These are phyloP conservation scores for Cryptus armator DNA, from an alignment of 2,888 invertebrate genomes.

Conservation along the genomic window DNA sequence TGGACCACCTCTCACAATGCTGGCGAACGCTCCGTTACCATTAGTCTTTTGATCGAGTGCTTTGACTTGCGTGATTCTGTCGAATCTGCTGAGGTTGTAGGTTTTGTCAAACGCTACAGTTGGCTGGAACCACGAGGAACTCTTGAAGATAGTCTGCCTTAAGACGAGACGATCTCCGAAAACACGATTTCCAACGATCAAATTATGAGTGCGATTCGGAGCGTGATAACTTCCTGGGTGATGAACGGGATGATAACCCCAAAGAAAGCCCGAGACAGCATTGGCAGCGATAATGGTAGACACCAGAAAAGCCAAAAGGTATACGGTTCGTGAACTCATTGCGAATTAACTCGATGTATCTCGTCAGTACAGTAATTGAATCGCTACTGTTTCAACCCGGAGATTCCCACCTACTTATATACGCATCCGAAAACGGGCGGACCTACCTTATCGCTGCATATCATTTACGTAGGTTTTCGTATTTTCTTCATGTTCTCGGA, in stretches of 20 bases:
- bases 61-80: constrained; percentile 82
- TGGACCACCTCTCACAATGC: constrained; percentile 84
- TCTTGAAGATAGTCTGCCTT: not conserved
- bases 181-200: constrained; percentile 64
- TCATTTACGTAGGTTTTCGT: constrained; percentile 10
- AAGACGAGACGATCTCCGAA: constrained; percentile 61
- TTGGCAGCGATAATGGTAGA: constrained; percentile 36
- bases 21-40: constrained; percentile 85
- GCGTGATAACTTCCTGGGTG: not conserved
- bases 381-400: not conserved
- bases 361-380: not conserved
- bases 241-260: too few species aligned
- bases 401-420: constrained; percentile 9
- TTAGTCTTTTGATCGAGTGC: constrained; percentile 84
- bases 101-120: too few species aligned
- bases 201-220: constrained; percentile 36
- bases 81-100: constrained; percentile 71
- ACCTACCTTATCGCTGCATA: constrained; percentile 23
- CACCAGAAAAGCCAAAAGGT: constrained; percentile 43
- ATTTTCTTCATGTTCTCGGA: not conserved
- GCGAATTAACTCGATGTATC: not conserved
- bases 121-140: too few species aligned
- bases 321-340: constrained; percentile 57
- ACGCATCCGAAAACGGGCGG: not conserved
- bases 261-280: constrained; percentile 40